These are phyloP conservation scores for Pollicipes pollicipes DNA, from an alignment of 1,140 invertebrate species.

Conservation along the genomic window DNA sequence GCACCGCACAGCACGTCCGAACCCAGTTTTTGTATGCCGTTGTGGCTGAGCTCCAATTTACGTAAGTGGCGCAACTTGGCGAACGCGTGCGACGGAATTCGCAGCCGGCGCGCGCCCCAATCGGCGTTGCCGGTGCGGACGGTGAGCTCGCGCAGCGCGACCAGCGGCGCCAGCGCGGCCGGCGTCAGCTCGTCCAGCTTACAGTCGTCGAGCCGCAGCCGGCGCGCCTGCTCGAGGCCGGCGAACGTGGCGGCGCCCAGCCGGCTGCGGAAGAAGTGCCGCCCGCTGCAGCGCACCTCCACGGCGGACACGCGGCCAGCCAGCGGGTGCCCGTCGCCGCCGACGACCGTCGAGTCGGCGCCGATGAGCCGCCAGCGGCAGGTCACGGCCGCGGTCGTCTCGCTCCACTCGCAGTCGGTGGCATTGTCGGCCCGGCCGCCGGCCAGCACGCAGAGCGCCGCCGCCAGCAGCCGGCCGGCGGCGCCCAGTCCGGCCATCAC, in stretches of 20 bases:
- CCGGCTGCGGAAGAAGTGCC: neutral
- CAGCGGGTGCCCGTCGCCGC: neutral
- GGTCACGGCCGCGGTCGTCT: neutral
- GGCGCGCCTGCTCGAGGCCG: neutral
- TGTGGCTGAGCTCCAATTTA: neutral
- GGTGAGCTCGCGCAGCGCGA: neutral
- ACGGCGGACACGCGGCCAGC: neutral
- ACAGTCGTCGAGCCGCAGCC: neutral
- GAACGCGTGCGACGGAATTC: neutral
- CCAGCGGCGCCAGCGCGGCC: neutral
- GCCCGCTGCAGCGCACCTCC: neutral
- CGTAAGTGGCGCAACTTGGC: neutral
- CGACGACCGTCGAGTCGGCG: neutral
- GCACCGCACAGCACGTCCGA: neutral
- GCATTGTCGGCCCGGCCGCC: neutral
- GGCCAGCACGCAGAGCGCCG: neutral
- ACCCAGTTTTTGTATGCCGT: neutral
- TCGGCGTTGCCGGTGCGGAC: neutral
- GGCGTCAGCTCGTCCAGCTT: neutral
- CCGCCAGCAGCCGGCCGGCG: neutral
- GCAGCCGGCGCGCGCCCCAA: neutral
- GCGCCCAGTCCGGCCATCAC: neutral
- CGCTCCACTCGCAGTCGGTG: neutral
- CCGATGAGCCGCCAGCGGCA: neutral
- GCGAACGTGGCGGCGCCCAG: neutral